Evolutionary conservation across 1,140 invertebrate genomes (phyloP), one percentile per base, ranked within the genome.

Genomic region (Pogonomyrmex barbatus): DNA sequence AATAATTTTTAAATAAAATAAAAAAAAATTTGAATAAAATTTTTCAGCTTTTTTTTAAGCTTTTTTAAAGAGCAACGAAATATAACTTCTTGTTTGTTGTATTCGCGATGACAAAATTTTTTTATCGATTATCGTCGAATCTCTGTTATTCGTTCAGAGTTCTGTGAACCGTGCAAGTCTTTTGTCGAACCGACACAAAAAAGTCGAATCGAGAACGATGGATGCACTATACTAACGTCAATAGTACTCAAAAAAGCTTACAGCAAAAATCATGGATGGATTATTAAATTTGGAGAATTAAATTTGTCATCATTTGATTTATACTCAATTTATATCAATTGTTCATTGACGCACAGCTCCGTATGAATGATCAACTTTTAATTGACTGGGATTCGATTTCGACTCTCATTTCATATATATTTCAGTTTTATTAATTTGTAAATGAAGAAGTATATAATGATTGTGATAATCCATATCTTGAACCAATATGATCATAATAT

Each of bases 71-170:
- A n/a, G 36, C 30, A 10, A 77, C 10, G 12, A 45, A 58, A 76
- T 14, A 9, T 8, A 33, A 6, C 8, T 75, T 56, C n/a, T 45
- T 42, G 54, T 9, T 24, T 36, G 54, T 56, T 12, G 9, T 4
- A 62, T 52, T 39, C 6, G 14, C 10, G 45, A 4, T 14, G 62
- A 63, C 62, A 8, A 30, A 4, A 77, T 45, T 47, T 36, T 24
- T 63, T 42, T 36, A 14, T 67, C 33, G 60, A 78, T 39, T 79
- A 30, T 54, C 60, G n/a, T 33, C 10, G 45, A 36, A 78, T 78
- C 33, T 65, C 10, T n/a, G 17, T 79, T 67, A 67, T 67, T 52
- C 45, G 12, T 67, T 76, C n/a, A n/a, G n/a, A 39, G 60, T 67
- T 79, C 12, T 47, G 2, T 52, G 76, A 10, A 67, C 42, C 76